Evolutionary conservation across 1,140 invertebrate genomes (phyloP), one percentile per base, ranked within the genome.

Genomic region (Drosophila melanogaster): DNA sequence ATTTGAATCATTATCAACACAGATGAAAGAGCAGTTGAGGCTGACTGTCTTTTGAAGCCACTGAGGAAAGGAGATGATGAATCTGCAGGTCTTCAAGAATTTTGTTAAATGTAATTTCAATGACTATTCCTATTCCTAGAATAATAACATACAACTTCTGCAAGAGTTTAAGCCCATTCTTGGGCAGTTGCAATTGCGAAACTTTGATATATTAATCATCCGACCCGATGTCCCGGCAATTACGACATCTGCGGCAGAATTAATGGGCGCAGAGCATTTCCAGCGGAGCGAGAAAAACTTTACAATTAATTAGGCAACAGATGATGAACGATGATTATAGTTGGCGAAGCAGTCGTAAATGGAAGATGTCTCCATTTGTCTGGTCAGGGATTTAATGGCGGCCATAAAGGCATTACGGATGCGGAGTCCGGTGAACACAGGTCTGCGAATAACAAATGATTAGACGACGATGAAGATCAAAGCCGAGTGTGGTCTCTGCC

Each of bases 311-410:
- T 87, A 84, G 84, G 46, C 65, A 60, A 40, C 53, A 64, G 79
- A 89, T 89, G 83, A 87, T 87, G 76, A 81, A 89, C 81, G 83
- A 87, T 83, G 81, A 86, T 83, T 83, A 78, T 87, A 77, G 85
- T 87, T 64, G 58, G 37, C 44, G 15, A 19, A 53, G 30, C 8
- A 44, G 54, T 43, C 47, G 53, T 84, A 83, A 83, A 79, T 64
- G 67, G 62, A 80, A 79, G 79, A 79, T 72, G 83, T 83, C 79
- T 74, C 74, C 62, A 84, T 69, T 17, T 76, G 74, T 85, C 81
- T 46, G 73, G 54, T 69, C 56, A 60, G 57, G 41, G 64, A 85
- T 87, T 87, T 87, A 89, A 87, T 87, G 79, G 67, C 60, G 79
- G 60, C 72, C 65, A 72, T 71, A 89, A 89, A 87, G 67, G 77